Base-by-base conservation (phyloP, 2,113 vertebrate genomes). In the Megaleporinus macrocephalus region DNA sequence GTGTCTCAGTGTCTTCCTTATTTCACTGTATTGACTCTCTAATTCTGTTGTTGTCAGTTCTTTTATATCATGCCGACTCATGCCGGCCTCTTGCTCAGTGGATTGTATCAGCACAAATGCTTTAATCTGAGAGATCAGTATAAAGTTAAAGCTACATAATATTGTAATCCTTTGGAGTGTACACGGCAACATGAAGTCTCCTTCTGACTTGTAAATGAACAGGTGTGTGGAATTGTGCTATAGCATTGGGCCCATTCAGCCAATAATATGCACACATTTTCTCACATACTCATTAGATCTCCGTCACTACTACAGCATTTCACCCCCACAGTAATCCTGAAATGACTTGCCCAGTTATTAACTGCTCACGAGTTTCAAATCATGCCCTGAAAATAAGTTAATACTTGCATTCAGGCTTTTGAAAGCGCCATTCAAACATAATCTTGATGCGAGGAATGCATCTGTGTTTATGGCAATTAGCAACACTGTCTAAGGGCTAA, bases 391-490 rank as follows among this genome's bases (percentile, higher is more conserved):
- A 84, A 79, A 75, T 83, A 78, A 79, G 51, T 41, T 72, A 44
- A 83, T 61, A 59, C 76, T 27, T 33, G 30, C 41, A 79, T 71
- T 20, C 26, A 30, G 63, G 69, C 76, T 73, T 84, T 75, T 77
- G 63, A 70, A 73, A 80, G 59, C 27, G 4, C 22, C 26, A 76
- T 76, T 82, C 49, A 84, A 78, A 53, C n/a, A 12, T 73, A 79
- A 82, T 80, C 80, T 82, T 80, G 71, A 59, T 72, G 29, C 73
- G 53, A 7, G 29, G 27, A 81, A 82, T 66, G 80, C 61, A 84
- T 81, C 76, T 76, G 77, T 82, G 78, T 86, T 86, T 83, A 83
- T 72, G 41, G 73, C 62, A 83, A 81, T 80, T 68, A 83, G 66
- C 62, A 10, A 18, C 59, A 61, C 49, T 75, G 55, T 80, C 55